These are phyloP conservation scores for Pachymerium ferrugineum DNA, from an alignment of 2,888 invertebrate species.

Conservation along the genomic window DNA sequence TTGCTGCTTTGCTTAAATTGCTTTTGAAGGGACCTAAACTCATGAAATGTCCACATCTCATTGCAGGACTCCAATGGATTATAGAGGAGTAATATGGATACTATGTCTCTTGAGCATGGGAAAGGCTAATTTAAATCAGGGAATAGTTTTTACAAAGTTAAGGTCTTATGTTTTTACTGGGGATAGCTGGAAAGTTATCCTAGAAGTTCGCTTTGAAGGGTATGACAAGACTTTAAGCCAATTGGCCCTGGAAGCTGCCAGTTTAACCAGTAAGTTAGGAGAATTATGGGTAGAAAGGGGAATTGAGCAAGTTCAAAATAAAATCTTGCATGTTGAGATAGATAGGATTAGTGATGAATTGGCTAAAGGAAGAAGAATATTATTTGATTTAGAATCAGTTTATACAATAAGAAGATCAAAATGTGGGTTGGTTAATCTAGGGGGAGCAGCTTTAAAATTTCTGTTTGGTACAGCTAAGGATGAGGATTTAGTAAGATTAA, in stretches of 20 bases:
- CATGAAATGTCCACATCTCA: no score
- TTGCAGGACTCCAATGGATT: no score
- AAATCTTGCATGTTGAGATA: not conserved
- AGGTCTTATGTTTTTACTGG: not conserved
- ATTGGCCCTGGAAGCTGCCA: not conserved
- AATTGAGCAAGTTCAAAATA: not conserved
- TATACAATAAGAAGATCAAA: not conserved
- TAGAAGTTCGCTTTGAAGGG: not conserved
- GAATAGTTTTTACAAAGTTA: not conserved
- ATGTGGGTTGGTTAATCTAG: not conserved
- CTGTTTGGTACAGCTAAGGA: not conserved
- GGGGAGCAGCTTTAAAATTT: not conserved
- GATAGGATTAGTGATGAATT: not conserved
- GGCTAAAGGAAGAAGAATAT: not conserved
- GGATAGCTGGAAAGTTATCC: not conserved
- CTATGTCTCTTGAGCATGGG: no score
- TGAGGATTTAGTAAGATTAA: not conserved
- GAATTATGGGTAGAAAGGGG: not conserved
- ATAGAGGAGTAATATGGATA: no score
- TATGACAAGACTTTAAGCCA: not conserved
- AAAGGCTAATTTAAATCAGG: no score
- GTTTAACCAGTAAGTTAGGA: not conserved
- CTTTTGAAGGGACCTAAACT: no score
- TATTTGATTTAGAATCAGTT: not conserved
- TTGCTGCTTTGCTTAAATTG: no score